Percentiles rank a stretch among this genome's conserved stretches.
These are phyloP conservation scores for Himantopus leucocephalus DNA, from an alignment of 2,113 vertebrate species.

Conservation along the genomic window DNA sequence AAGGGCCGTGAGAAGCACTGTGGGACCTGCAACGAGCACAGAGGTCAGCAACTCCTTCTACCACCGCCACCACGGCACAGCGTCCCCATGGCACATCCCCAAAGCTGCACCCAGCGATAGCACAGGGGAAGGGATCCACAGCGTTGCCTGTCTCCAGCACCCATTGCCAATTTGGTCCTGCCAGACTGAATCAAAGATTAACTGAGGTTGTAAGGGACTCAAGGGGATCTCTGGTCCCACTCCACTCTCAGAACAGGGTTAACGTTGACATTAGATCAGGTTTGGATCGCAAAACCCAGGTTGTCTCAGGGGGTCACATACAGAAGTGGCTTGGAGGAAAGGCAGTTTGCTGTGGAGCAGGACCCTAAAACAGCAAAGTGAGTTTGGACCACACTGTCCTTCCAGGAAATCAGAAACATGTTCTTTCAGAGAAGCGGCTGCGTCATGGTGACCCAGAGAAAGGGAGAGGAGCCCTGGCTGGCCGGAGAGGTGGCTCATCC, in stretches of 20 bases:
- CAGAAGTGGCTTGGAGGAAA: not conserved
- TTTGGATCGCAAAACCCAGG: not conserved
- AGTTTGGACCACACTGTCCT: not conserved
- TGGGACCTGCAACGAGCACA: not conserved
- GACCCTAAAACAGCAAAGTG: not conserved
- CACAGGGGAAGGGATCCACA: not conserved
- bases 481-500: not conserved
- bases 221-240: not conserved
- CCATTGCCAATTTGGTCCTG: not conserved
- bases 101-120: not conserved
- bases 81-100: fast-evolving
- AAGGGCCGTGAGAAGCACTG: not conserved
- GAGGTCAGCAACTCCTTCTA: not conserved
- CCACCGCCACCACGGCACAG: not conserved
- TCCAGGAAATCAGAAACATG: not conserved
- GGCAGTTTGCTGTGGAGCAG: not conserved
- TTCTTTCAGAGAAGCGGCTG: not conserved
- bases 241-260: not conserved
- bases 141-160: not conserved
- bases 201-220: not conserved
- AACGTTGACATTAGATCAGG: not conserved
- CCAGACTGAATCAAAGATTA: not conserved
- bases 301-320: not conserved
- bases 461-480: not conserved
- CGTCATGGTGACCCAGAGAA: not conserved